Base-by-base conservation (phyloP, 1,140 invertebrate species). In the Brachystomella parvula region DNA sequence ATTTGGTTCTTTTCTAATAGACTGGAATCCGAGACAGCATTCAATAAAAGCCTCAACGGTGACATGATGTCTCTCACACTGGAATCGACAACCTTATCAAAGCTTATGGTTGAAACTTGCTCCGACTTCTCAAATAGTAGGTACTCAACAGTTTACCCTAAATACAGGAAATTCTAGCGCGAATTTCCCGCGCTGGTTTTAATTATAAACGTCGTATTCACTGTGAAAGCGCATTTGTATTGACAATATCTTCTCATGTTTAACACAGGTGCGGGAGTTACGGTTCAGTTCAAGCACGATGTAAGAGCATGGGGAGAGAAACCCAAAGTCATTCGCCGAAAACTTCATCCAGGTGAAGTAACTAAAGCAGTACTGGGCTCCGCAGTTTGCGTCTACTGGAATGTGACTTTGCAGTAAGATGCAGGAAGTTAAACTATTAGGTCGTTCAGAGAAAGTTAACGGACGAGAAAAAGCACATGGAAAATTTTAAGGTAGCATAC, bases 311-410 rank as follows among this genome's bases (percentile, higher is more conserved):
- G 58, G 58, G 58, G 58, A 3, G 3, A 29, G 9, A 3, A 17
- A 9, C 17, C 6, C 6, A 12, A 19, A 6, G 3, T 3, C 15
- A 28, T 60, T 21, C 58, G 58, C 9, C 58, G 58, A 9, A 29
- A 24, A 9, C 58, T 60, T 33, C 58, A 31, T 33, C 15, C 17
- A 9, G 58, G 58, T 12, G 58, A 60, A 24, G 31, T 9, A 31
- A 3, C 58, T 12, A 60, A 31, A 24, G 21, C 17, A 60, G 29
- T 60, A 6, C 17, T 26, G 29, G 29, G 3, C 6, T 60, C 58
- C 6, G 58, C 28, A 19, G 21, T 21, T 9, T 60, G 58, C 58
- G 29, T 60, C 15, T 60, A 60, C 28, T 60, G 58, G 58, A 29
- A 60, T 31, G 58, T 12, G 21, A 29, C 6, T 6, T 12, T 12